Conservation (phyloP, 1,140 invertebrate genomes). For the Drosophila willistoni region DNA sequence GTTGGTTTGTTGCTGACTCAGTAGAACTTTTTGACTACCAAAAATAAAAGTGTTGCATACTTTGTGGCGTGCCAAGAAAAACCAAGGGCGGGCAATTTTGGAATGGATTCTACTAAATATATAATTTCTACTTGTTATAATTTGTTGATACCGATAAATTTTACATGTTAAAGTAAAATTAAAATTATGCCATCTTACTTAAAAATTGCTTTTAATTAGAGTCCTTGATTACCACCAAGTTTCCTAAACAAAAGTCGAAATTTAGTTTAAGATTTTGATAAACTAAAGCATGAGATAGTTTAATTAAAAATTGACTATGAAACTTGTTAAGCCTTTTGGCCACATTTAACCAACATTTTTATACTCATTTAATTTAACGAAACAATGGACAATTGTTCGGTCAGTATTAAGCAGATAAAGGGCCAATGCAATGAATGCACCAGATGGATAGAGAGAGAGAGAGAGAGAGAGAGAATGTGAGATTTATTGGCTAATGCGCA, state of each 20-base stretch:
- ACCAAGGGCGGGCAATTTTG: constrained; percentile 16
- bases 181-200: too few species aligned
- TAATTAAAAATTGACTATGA: too few species aligned
- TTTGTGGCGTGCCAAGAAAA: constrained; percentile 35
- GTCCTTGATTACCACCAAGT: too few species aligned
- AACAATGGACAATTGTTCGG: constrained; percentile 22
- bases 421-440: constrained; percentile 11
- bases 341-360: background rate
- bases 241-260: too few species aligned
- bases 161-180: too few species aligned
- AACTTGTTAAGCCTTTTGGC: too few species aligned
- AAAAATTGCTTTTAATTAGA: too few species aligned
- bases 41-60: constrained; percentile 53
- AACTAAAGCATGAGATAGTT: too few species aligned
- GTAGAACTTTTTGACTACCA: background rate
- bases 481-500: constrained; percentile 66
- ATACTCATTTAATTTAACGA: background rate
- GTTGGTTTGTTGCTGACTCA: constrained; percentile 32
- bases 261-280: too few species aligned
- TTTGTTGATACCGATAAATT: too few species aligned
- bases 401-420: constrained; percentile 23
- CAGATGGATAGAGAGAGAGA: constrained; percentile 4
- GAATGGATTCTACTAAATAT: background rate
- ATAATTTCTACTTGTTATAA: too few species aligned
- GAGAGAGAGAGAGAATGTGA: constrained; percentile 13